A percentile compares a stretch with the other conserved stretches of the same genome.
Evolutionary conservation across 2,113 vertebrate genomes (phyloP).

Genomic region (Pterophyllum scalare): DNA sequence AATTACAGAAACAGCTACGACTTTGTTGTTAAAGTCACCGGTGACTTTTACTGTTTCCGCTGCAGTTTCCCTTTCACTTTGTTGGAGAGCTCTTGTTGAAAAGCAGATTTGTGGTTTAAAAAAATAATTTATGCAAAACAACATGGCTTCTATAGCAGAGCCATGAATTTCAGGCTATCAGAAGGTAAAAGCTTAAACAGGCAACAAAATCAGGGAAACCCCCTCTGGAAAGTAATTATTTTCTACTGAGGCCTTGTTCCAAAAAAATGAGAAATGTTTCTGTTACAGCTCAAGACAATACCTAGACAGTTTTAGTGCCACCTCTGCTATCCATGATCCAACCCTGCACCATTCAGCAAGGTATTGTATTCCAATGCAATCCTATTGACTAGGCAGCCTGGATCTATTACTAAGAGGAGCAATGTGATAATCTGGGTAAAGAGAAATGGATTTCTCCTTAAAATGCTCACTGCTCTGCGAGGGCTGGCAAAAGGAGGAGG

Average conservation of each 20-base stretch:
- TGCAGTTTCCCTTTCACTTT: neutral
- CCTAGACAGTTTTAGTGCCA: conserved; percentile 40
- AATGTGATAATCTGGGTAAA: conserved; percentile 65
- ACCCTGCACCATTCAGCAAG: conserved; percentile 41
- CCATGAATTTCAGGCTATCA: neutral
- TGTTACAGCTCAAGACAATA: conserved; percentile 41
- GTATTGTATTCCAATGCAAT: conserved; percentile 68
- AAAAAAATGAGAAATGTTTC: conserved; percentile 43
- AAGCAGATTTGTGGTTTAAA: conserved; percentile 4
- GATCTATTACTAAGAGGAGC: conserved; percentile 60
- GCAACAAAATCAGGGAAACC: neutral
- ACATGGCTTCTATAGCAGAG: neutral
- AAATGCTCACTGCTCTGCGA: conserved; percentile 35
- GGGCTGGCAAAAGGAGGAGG: neutral
- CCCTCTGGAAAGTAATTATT: conserved; percentile 34
- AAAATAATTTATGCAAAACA: conserved; percentile 18
- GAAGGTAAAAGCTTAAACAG: neutral
- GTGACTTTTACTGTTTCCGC: conserved; percentile 22
- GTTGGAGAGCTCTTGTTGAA: conserved; percentile 17
- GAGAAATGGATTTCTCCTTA: conserved; percentile 67
- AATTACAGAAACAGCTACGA: conserved; percentile 10
- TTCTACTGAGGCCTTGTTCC: conserved; percentile 29
- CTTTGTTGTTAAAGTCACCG: conserved; percentile 16
- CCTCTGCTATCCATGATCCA: conserved; percentile 43
- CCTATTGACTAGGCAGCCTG: conserved; percentile 46